Percentiles rank a stretch among this genome's conserved stretches.
These are phyloP conservation scores for Acropternis orthonyx DNA, from an alignment of 2,797 vertebrate species.

Conservation along the genomic window DNA sequence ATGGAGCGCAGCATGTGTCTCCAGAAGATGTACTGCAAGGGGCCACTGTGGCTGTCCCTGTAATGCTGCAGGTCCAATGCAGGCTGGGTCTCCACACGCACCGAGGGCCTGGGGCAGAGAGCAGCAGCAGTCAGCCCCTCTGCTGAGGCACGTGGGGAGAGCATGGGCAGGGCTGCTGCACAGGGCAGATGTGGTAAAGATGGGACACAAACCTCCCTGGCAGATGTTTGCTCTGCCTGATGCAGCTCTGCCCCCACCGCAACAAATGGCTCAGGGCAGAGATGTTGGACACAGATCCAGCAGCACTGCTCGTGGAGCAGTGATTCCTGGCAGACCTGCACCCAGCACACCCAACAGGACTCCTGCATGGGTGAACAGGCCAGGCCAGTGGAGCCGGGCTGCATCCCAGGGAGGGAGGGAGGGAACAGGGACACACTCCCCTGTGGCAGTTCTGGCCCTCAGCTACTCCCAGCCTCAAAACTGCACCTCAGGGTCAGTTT, in stretches of 20 bases:
- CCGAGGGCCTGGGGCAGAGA: conserved; percentile 22
- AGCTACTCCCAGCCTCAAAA: background rate
- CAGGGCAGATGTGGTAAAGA: accelerated
- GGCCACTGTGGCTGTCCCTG: conserved; percentile 76
- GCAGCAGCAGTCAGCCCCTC: background rate
- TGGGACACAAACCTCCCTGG: background rate
- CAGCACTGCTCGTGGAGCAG: accelerated
- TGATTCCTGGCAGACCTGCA: background rate
- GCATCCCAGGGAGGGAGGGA: background rate
- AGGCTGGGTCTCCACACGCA: conserved; percentile 43
- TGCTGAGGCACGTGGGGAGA: background rate
- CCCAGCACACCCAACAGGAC: background rate
- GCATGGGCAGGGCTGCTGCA: accelerated
- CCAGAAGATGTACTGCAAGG: conserved; percentile 86
- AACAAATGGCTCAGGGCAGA: background rate
- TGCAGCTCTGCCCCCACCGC: background rate
- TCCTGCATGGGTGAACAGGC: background rate
- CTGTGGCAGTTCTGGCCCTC: background rate
- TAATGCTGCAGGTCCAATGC: conserved; percentile 72
- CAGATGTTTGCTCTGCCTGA: background rate
- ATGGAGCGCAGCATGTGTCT: conserved; percentile 81
- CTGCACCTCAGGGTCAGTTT: background rate
- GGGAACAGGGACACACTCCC: background rate
- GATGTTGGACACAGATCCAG: accelerated
- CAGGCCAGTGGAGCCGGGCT: background rate